A percentile compares a stretch with the other conserved stretches of the same genome.
phyloP scores from a whole-genome alignment of 1,140 invertebrate genomes.

The Meloidogyne floridensis region DNA sequence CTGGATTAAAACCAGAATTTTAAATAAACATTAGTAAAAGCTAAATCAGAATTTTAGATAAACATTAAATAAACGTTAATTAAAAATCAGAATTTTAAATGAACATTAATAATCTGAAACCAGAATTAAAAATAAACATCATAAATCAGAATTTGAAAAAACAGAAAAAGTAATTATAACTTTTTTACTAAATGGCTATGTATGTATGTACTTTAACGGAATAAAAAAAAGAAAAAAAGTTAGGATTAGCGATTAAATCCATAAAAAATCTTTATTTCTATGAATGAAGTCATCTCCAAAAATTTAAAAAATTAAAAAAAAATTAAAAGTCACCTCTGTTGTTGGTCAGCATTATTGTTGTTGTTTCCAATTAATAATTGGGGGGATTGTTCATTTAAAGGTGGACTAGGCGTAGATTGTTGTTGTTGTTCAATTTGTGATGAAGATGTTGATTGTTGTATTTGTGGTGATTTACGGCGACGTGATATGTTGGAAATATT shows the following conservation, averaged over 20 bases:
- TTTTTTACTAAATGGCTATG: too few species aligned
- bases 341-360: not conserved
- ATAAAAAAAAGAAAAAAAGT: too few species aligned
- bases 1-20: not conserved
- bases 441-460: not conserved
- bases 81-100: not conserved
- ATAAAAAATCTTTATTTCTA: not conserved
- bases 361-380: slow-evolving; percentile 18
- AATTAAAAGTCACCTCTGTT: not conserved
- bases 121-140: not conserved
- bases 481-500: too few species aligned
- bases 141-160: not conserved
- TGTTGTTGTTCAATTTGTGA: slow-evolving; percentile 2
- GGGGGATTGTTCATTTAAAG: slow-evolving; percentile 30
- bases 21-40: not conserved
- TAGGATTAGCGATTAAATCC: too few species aligned
- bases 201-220: too few species aligned
- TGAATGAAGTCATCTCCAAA: not conserved
- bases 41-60: not conserved
- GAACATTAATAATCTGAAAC: not conserved
- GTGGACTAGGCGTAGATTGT: slow-evolving; percentile 28
- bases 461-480: not conserved
- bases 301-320: too few species aligned
- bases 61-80: not conserved
- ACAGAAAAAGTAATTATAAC: not conserved